Conservation (phyloP, 2,888 invertebrate species). For the Mellilla xanthometata region DNA sequence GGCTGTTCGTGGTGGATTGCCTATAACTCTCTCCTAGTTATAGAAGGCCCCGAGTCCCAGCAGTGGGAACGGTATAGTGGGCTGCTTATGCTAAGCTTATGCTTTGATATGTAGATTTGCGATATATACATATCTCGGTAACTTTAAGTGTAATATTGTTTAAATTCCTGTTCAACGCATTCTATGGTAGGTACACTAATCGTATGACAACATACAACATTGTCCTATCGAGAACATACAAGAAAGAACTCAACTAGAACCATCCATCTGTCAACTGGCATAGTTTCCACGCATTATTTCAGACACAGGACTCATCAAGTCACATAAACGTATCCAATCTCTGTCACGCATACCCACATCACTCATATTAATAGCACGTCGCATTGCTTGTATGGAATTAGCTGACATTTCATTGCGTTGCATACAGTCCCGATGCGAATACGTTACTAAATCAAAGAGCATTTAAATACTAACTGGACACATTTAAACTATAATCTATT, state of each 20-base stretch:
- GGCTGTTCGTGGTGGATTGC: too few relatives aligned
- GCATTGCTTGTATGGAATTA: constrained; percentile 45
- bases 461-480: constrained; percentile 33
- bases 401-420: constrained; percentile 23
- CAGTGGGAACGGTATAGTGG: too few relatives aligned
- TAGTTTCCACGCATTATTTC: constrained; percentile 6
- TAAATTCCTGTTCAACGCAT: too few relatives aligned
- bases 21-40: too few relatives aligned
- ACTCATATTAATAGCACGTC: constrained; percentile 45
- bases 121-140: too few relatives aligned
- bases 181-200: too few relatives aligned
- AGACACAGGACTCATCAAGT: constrained; percentile 19
- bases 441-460: constrained; percentile 32
- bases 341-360: constrained; percentile 35
- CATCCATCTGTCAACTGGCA: background rate
- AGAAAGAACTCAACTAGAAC: too few relatives aligned
- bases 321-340: constrained; percentile 13
- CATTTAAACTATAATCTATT: constrained; percentile 28
- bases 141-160: too few relatives aligned
- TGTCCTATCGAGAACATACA: background rate
- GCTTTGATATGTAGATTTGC: too few relatives aligned
- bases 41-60: too few relatives aligned
- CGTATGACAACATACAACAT: too few relatives aligned
- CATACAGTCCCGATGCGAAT: constrained; percentile 24
- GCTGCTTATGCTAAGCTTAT: too few relatives aligned